These are phyloP conservation scores for Myotis davidii DNA, from an alignment of 2,113 vertebrate species.

Conservation along the genomic window DNA sequence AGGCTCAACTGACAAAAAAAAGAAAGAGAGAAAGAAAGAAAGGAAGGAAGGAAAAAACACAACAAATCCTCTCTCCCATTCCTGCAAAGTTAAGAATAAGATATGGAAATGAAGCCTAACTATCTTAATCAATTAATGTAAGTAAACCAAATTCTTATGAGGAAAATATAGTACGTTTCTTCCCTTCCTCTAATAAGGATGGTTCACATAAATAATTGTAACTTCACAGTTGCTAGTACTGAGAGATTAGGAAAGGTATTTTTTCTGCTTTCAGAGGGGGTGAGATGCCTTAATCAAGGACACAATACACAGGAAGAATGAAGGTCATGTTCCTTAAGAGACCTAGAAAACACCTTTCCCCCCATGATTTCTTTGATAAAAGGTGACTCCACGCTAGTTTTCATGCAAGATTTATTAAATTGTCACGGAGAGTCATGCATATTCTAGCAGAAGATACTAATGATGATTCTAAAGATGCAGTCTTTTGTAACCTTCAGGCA, in stretches of 20 bases:
- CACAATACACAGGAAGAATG: not conserved
- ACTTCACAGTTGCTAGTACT: not conserved
- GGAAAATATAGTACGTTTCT: not conserved
- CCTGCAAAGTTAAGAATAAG: not conserved
- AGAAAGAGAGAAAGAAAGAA: no score
- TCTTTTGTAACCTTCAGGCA: conserved; percentile 60
- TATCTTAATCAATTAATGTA: conserved; percentile 13
- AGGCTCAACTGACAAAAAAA: no score
- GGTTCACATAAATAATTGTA: conserved; percentile 7
- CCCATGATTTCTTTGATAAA: conserved; percentile 49
- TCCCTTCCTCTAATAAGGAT: not conserved
- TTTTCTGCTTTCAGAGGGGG: not conserved
- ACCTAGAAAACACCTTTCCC: not conserved
- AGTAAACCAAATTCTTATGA: conserved; percentile 14
- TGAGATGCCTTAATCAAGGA: not conserved
- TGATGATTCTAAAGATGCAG: conserved; percentile 57
- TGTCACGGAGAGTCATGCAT: conserved; percentile 55
- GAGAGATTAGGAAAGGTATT: not conserved
- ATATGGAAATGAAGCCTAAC: conserved; percentile 26
- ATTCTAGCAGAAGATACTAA: conserved; percentile 71
- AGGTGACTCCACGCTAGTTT: conserved; percentile 18
- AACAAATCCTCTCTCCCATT: not conserved
- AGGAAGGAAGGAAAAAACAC: not conserved
- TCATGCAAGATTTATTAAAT: conserved; percentile 75
- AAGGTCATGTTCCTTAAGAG: conserved; percentile 10